Percentiles rank a stretch among this genome's conserved stretches.
phyloP scores from a whole-genome alignment of 2,888 invertebrate genomes.

The Pristionchus fissidentatus region DNA sequence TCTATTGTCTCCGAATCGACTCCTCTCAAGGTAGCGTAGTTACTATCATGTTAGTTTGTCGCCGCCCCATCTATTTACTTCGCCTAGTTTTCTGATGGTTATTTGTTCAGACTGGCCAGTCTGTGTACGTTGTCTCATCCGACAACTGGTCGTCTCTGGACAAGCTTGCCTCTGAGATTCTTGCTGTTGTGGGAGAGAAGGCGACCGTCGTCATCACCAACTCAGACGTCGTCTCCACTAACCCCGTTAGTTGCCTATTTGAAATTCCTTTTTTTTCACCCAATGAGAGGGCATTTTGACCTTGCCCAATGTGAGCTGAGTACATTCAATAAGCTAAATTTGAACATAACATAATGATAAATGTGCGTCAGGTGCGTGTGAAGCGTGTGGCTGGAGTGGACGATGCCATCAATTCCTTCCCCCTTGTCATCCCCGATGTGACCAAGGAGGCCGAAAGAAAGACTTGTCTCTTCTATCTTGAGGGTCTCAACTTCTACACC shows the following conservation, averaged over 20 bases:
- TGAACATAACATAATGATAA: not conserved
- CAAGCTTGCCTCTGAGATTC: constrained; percentile 53
- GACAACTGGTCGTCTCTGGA: constrained; percentile 62
- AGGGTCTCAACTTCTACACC: constrained; percentile 61
- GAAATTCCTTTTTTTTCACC: not conserved
- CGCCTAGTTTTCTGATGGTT: constrained; percentile 53
- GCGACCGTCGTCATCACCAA: constrained; percentile 56
- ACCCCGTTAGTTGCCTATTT: not conserved
- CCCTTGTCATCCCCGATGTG: constrained; percentile 34
- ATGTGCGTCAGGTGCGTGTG: constrained; percentile 54
- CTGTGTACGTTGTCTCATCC: constrained; percentile 57
- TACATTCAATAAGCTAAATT: not conserved
- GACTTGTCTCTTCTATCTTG: constrained; percentile 65
- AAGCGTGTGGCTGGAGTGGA: constrained; percentile 57
- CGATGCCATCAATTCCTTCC: not conserved
- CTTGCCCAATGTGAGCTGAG: not conserved
- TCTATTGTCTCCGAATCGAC: constrained; percentile 4
- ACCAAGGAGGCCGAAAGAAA: not conserved
- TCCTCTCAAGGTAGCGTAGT: constrained; percentile 5
- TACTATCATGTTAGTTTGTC: constrained; percentile 50
- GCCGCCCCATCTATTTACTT: constrained; percentile 53
- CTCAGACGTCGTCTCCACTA: constrained; percentile 54
- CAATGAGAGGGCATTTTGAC: not conserved
- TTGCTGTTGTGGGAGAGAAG: constrained; percentile 55
- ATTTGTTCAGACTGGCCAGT: constrained; percentile 50